Percentiles rank a stretch among this genome's conserved stretches.
Conservation (phyloP, 2,888 invertebrate genomes). For the Torymus aiolomorphi region DNA sequence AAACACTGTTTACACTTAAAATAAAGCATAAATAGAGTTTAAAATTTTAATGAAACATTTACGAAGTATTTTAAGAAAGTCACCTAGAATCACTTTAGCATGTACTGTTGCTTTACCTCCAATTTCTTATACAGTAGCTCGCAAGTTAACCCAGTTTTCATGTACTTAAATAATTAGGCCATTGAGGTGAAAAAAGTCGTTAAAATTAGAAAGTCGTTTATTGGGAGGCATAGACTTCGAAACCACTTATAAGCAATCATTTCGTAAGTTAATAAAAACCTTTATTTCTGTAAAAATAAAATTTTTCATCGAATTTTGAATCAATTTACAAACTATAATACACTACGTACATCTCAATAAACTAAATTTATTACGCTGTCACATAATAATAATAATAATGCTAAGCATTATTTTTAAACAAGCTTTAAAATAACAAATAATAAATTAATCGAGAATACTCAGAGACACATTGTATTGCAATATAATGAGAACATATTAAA, state of each 20-base stretch:
- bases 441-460: too few relatives aligned
- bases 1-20: too few relatives aligned
- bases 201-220: constrained; percentile 46
- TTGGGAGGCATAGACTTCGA: constrained; percentile 13
- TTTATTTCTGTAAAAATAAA: not conserved
- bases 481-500: too few relatives aligned
- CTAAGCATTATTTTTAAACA: too few relatives aligned
- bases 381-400: too few relatives aligned
- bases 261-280: not conserved
- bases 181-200: constrained; percentile 40
- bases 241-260: constrained; percentile 7
- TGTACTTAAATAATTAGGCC: constrained; percentile 49
- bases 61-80: constrained; percentile 22
- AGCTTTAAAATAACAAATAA: too few relatives aligned
- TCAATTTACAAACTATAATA: not conserved
- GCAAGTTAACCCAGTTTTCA: constrained; percentile 44
- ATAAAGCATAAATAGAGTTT: not conserved
- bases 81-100: not conserved
- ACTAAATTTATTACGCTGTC: too few relatives aligned
- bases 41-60: not conserved
- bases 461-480: too few relatives aligned
- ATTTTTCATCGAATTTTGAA: not conserved
- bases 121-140: not conserved
- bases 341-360: too few relatives aligned
- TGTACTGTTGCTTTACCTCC: constrained; percentile 10